Evolutionary conservation across 2,113 vertebrate species (phyloP).

Genomic region (Brienomyrus longianalis): DNA sequence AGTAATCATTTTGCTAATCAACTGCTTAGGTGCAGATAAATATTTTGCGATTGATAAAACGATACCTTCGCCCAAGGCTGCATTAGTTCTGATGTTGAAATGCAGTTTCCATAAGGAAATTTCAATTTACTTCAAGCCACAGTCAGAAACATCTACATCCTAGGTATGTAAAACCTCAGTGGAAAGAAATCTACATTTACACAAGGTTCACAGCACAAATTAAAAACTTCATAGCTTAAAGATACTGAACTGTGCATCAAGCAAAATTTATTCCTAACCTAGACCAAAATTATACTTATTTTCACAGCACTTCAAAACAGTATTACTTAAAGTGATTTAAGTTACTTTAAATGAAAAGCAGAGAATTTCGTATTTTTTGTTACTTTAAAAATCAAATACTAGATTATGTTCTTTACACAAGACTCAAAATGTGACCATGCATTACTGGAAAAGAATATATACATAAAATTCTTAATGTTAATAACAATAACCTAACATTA

Average conservation of each 20-base stretch:
- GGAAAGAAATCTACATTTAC: not conserved
- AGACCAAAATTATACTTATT: conserved; percentile 4
- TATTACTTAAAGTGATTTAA: conserved; percentile 15
- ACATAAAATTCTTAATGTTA: conserved; percentile 9
- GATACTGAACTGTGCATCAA: not conserved
- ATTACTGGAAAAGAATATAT: conserved; percentile 38
- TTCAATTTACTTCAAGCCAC: not conserved
- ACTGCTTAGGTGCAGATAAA: not conserved
- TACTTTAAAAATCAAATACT: conserved; percentile 31
- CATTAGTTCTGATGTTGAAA: not conserved
- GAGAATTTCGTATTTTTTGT: conserved; percentile 37
- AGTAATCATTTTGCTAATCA: not conserved
- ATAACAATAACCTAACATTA: conserved; percentile 38
- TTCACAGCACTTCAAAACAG: conserved; percentile 6
- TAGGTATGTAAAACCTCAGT: not conserved
- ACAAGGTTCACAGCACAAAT: not conserved
- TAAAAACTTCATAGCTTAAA: not conserved
- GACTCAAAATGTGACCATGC: conserved; percentile 29
- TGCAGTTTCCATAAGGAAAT: not conserved
- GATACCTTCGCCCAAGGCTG: not conserved
- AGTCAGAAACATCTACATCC: not conserved
- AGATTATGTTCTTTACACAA: conserved; percentile 35
- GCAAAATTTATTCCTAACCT: not conserved
- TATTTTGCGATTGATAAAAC: not conserved
- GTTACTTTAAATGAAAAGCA: conserved; percentile 7